A percentile compares a stretch with the other conserved stretches of the same genome.
These are phyloP conservation scores for Pachypsylla venusta DNA, from an alignment of 1,140 invertebrate genomes.

Conservation along the genomic window DNA sequence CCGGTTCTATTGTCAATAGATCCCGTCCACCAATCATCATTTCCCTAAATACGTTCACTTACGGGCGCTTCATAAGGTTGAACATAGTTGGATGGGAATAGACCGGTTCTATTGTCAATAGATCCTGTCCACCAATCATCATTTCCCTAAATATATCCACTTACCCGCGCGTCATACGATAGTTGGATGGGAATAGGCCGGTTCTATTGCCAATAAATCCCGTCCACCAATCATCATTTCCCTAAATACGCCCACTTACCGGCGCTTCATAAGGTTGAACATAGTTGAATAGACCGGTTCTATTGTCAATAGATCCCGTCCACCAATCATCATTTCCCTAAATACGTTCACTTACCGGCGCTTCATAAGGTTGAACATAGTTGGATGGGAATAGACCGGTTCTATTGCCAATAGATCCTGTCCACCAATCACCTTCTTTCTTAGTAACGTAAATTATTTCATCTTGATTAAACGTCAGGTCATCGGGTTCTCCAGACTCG, in stretches of 20 bases:
- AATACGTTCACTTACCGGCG: slow-evolving; percentile 27
- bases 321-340: slow-evolving; percentile 95
- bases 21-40: slow-evolving; percentile 98
- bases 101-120: slow-evolving; percentile 66
- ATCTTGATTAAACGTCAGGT: slow-evolving; percentile 79
- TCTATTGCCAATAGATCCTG: slow-evolving; percentile 67
- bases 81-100: slow-evolving; percentile 93
- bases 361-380: slow-evolving; percentile 56
- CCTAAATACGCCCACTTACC: neutral
- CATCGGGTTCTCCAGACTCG: slow-evolving; percentile 72
- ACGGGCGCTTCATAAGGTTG: slow-evolving; percentile 37
- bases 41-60: slow-evolving; percentile 31
- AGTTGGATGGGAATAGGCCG: slow-evolving; percentile 93
- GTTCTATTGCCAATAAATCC: slow-evolving; percentile 57
- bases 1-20: slow-evolving; percentile 59
- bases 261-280: neutral
- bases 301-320: slow-evolving; percentile 76
- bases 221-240: slow-evolving; percentile 95
- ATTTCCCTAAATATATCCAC: no score
- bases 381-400: slow-evolving; percentile 92
- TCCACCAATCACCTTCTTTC: slow-evolving; percentile 97
- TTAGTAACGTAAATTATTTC: slow-evolving; percentile 76
- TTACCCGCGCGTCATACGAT: no score
- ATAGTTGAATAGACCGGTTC: slow-evolving; percentile 65
- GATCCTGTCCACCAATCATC: slow-evolving; percentile 98